Evolutionary conservation across 2,888 invertebrate species (phyloP), one percentile per base, ranked within the genome.

Genomic region (Nephrotoma appendiculata): DNA sequence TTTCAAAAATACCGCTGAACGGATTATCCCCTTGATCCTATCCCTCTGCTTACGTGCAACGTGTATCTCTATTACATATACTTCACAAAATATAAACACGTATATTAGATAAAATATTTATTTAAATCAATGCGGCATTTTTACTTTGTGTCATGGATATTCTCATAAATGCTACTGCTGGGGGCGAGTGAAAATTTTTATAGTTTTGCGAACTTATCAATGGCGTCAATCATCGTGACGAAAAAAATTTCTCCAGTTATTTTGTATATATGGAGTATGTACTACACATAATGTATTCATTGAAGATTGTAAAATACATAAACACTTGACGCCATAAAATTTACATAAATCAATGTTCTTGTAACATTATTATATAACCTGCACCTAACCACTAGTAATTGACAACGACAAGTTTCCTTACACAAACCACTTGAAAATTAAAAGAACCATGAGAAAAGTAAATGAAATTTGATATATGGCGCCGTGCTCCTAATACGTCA

Each of bases 11-110:
- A 83, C 83, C 83, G 83, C 83, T 83, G 41, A 42, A 83, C 12
- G 83, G 83, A 83, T 83, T 83, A 83, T 83, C 83, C 41, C 41
- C 83, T 83, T 83, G 83, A 83, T 83, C 83, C 83, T 41, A 83
- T 57, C 83, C 83, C 41, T 83, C 41, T 83, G 41, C 83, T 19
- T 83, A 19, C 2, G 9, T 41, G 31, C 31, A 31, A 31, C 31
- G 5, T 57, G 5, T 57, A 57, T 57, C 5, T 57, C 52, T 15
- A 15, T 57, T 57, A 57, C 15, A n/a, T 52, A 57, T 15, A 57
- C 52, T 57, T 57, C 52, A 57, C 6, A 57, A 15, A 15, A n/a
- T 57, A 57, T 15, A 15, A 57, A 57, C 52, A 57, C 15, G 15
- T 57, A 48, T 48, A 48, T 48, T 48, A 48, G 48, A 48, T 48